Conservation (phyloP, 2,797 vertebrate genomes). For the Arctocebus calabarensis region DNA sequence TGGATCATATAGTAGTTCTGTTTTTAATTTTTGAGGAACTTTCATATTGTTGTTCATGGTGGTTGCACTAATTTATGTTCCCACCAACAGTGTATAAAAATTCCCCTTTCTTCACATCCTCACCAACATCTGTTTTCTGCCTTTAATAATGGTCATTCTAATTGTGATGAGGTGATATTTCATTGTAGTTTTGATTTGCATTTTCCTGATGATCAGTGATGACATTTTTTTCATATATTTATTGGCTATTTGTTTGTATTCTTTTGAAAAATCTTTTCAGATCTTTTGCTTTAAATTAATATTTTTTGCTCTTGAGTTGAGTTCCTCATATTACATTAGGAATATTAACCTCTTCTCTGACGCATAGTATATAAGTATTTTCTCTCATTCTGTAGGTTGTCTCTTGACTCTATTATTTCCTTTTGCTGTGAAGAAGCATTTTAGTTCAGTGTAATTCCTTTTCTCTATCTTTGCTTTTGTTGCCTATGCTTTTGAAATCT, state of each 20-base stretch:
- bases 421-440: neutral
- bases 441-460: neutral
- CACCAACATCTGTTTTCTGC: neutral
- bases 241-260: no score
- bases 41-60: neutral
- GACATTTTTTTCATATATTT: no score
- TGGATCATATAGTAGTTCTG: neutral
- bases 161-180: neutral
- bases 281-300: no score
- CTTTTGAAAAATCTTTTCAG: no score
- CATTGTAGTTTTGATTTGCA: neutral
- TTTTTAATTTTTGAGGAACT: neutral
- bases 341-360: neutral
- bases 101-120: neutral
- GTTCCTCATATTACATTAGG: neutral
- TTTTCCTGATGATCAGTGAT: no score
- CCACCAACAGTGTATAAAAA: neutral
- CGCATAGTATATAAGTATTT: neutral
- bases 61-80: neutral
- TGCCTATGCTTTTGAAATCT: neutral
- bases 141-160: neutral
- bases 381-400: neutral
- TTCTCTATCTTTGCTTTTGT: neutral
- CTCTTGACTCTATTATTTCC: neutral
- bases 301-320: neutral